These are phyloP conservation scores for Rhizomys pruinosus DNA, from an alignment of 2,113 vertebrate genomes.

Conservation along the genomic window DNA sequence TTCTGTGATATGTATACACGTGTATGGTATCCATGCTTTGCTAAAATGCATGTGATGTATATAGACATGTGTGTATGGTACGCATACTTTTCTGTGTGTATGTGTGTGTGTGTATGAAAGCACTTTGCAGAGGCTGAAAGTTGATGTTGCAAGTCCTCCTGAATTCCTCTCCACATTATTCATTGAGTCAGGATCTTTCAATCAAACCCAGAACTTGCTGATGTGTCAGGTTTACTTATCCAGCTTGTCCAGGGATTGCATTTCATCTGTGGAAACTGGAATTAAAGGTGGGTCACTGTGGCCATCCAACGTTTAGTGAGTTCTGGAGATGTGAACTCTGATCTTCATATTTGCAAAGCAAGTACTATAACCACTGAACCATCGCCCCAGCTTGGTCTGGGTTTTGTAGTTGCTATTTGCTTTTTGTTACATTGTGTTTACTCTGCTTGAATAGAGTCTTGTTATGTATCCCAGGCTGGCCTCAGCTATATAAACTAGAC, in stretches of 20 bases:
- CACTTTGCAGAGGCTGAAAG: not conserved
- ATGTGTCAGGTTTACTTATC: not conserved
- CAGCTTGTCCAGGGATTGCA: too few species aligned
- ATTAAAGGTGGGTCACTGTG: not conserved
- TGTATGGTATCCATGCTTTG: too few species aligned
- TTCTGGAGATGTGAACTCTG: not conserved
- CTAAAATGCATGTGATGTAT: too few species aligned
- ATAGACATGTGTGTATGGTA: too few species aligned
- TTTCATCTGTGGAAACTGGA: not conserved
- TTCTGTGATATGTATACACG: too few species aligned
- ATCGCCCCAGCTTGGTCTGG: too few species aligned
- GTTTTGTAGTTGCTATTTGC: not conserved
- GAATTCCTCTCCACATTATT: not conserved
- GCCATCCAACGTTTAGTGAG: too few species aligned
- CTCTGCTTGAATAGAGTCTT: not conserved
- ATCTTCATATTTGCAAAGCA: too few species aligned
- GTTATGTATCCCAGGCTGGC: not conserved
- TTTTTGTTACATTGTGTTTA: not conserved
- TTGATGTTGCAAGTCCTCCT: not conserved
- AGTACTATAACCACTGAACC: not conserved
- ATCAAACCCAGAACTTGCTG: not conserved
- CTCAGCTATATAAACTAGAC: not conserved
- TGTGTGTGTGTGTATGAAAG: not conserved
- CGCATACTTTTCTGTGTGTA: too few species aligned
- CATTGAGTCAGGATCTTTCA: not conserved